Evolutionary conservation across 1,140 invertebrate species (phyloP), one percentile per base, ranked within the genome.

Genomic region (Phymastichus coffea): DNA sequence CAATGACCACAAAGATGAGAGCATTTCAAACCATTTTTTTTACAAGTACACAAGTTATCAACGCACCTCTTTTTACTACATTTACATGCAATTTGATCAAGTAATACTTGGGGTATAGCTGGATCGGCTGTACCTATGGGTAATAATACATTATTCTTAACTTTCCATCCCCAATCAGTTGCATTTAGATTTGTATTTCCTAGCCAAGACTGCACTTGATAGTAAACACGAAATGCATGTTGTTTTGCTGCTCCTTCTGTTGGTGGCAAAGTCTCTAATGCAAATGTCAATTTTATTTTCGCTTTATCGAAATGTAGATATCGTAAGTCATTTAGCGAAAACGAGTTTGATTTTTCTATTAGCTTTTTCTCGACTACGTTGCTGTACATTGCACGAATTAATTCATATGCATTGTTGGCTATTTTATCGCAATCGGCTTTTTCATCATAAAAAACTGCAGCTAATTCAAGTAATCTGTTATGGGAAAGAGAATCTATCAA

Each of bases 321-420:
- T 6, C 28, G 28, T 12, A 33, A 12, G 6, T 33, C 28, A 12
- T 33, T 33, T 12, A 33, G 28, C 28, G 28, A 33, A 12, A 33
- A 33, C 6, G 6, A 6, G 28, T 33, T 6, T 6, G 28, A 12
- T 12, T 33, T 33, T 33, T 33, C 28, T 6, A 6, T 6, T 12
- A 33, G 28, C 6, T 33, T 54, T 23, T 23, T 53, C 46, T 54
- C 48, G 22, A 25, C 37, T 52, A 51, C 47, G n/a, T 28, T 57
- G 30, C 41, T 23, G 30, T 48, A 57, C 0, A 57, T 47, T 20
- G 15, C 30, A 14, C 2, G 17, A 12, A 59, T 59, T 17, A 59
- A 41, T 1, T 40, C 23, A 52, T 15, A 59, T 41, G 57, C 57
- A 15, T 17, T 43, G 9, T 1, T 19, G n/a, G 46, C 23, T 15